Evolutionary conservation across 2,113 vertebrate genomes (phyloP).

Genomic region (Poicephalus gulielmi): DNA sequence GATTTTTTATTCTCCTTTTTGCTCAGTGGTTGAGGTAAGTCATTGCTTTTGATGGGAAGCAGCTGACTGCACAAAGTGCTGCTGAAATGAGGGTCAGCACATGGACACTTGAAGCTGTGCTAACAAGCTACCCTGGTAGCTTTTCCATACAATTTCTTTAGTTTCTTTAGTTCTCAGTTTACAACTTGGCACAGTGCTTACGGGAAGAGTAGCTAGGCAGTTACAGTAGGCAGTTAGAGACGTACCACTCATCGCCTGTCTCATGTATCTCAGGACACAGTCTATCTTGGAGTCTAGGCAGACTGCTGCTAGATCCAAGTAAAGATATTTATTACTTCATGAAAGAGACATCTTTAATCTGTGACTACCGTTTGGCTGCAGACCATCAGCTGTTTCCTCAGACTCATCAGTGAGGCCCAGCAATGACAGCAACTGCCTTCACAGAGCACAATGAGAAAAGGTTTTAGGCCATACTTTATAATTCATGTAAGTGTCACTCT

Average conservation of each 20-base stretch:
- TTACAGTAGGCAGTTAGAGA: not conserved
- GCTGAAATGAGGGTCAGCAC: not conserved
- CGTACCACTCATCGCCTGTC: not conserved
- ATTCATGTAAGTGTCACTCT: not conserved
- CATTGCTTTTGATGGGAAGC: not conserved
- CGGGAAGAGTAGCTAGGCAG: not conserved
- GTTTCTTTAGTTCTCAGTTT: not conserved
- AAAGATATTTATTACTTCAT: constrained; percentile 60
- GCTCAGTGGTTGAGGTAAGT: not conserved
- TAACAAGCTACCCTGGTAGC: not conserved
- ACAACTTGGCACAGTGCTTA: not conserved
- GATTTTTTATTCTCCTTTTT: not conserved
- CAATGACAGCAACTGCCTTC: not conserved
- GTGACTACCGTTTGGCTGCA: constrained; percentile 72
- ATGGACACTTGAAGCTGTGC: not conserved
- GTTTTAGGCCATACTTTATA: constrained; percentile 10
- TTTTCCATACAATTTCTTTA: not conserved
- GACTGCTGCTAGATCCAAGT: not conserved
- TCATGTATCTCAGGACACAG: not conserved
- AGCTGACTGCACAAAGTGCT: not conserved
- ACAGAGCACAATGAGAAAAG: not conserved
- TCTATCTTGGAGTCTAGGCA: not conserved
- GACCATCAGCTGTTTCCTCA: constrained; percentile 68
- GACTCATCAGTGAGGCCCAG: constrained; percentile 4
- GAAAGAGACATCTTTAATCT: constrained; percentile 65